Conservation (phyloP, 2,888 invertebrate genomes). For the Xanthorhoe designata region DNA sequence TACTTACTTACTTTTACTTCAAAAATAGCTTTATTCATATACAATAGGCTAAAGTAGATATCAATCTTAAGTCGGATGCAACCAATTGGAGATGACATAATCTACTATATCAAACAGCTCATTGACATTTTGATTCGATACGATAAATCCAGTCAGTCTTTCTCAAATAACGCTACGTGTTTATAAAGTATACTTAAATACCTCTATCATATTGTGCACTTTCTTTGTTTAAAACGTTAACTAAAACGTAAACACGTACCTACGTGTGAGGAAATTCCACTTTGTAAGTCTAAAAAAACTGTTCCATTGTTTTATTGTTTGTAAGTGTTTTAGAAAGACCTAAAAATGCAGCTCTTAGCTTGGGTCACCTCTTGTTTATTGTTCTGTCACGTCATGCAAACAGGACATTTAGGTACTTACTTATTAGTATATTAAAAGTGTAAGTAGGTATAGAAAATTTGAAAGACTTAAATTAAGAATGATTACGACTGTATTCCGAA, state of each 20-base stretch:
- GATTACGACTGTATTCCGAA: too few relatives aligned
- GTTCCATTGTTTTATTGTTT: background rate
- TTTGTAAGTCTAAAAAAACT: too few relatives aligned
- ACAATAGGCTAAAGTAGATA: conserved; percentile 2
- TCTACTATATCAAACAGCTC: background rate
- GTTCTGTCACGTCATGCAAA: background rate
- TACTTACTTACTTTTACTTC: too few relatives aligned
- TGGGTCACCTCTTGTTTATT: background rate
- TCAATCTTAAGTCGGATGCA: conserved; percentile 1
- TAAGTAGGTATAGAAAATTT: too few relatives aligned
- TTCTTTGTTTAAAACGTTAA: too few relatives aligned
- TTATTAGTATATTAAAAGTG: too few relatives aligned
- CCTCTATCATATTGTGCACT: too few relatives aligned
- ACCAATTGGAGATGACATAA: background rate
- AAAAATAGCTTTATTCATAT: background rate
- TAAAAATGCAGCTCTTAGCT: background rate
- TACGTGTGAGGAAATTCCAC: too few relatives aligned
- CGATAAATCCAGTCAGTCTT: background rate
- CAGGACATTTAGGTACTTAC: background rate
- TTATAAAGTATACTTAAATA: too few relatives aligned
- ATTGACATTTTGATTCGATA: background rate
- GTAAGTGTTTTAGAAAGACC: background rate
- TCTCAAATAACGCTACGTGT: too few relatives aligned
- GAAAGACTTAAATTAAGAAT: too few relatives aligned
- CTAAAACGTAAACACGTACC: too few relatives aligned